A percentile compares a stretch with the other conserved stretches of the same genome.
These are phyloP conservation scores for Bibio marci DNA, from an alignment of 2,888 invertebrate genomes.

Conservation along the genomic window DNA sequence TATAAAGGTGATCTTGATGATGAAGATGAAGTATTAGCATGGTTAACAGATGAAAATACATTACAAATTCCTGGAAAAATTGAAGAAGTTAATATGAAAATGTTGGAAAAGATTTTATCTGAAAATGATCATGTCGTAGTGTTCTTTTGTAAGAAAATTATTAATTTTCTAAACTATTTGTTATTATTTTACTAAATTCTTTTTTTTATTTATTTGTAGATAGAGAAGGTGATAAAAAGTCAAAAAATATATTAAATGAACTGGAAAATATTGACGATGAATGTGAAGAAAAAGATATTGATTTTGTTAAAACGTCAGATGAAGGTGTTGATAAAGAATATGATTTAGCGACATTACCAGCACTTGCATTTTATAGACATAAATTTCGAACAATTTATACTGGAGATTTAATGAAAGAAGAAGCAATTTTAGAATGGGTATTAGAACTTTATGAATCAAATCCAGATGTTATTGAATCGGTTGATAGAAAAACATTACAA, in stretches of 20 bases:
- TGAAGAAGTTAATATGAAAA: constrained; percentile 77
- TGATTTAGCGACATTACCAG: constrained; percentile 62
- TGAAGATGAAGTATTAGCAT: constrained; percentile 78
- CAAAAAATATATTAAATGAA: constrained; percentile 73
- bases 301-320: constrained; percentile 83
- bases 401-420: constrained; percentile 83
- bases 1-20: constrained; percentile 76
- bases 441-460: constrained; percentile 65
- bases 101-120: constrained; percentile 77
- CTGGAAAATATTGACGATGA: constrained; percentile 87
- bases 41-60: constrained; percentile 82
- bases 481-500: constrained; percentile 78
- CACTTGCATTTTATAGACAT: constrained; percentile 72
- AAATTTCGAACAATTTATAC: constrained; percentile 76
- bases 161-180: constrained; percentile 1
- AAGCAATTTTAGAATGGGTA: constrained; percentile 80
- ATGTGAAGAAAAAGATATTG: constrained; percentile 79
- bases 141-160: constrained; percentile 65
- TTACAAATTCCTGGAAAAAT: constrained; percentile 83
- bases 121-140: constrained; percentile 82
- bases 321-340: constrained; percentile 76
- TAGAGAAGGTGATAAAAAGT: constrained; percentile 76
- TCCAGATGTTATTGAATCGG: constrained; percentile 79
- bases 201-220: constrained; percentile 33
- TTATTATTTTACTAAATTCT: not conserved